Base-by-base conservation (phyloP, 2,797 vertebrate species). In the Danionella dracula region DNA sequence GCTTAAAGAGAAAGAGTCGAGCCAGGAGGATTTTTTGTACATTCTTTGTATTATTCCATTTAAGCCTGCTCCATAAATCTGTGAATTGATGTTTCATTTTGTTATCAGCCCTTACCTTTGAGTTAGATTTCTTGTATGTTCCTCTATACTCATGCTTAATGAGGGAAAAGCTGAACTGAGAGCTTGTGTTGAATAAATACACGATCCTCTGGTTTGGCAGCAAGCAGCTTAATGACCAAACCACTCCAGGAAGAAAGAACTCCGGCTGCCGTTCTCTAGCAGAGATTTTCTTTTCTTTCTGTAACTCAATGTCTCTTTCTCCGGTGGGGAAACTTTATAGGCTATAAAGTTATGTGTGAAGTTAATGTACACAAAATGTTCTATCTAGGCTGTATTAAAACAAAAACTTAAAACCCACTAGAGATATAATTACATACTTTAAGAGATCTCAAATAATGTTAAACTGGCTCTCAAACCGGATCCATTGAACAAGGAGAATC, bases 401-500 rank as follows among this genome's bases (percentile, higher is more conserved):
- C 2, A n/a, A 45, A 19, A n/a, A 32, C 41, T 20, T 45, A 59
- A 34, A 46, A 46, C 16, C 29, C 31, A 58, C 29, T 35, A 3
- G 2, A 59, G 12, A 59, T 5, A 46, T 59, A 59, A 59, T 59
- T 27, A 21, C 17, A 46, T 59, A 29, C 20, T 31, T 40, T 44
- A 19, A 17, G 38, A 13, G 53, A 9, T 51, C 41, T 59, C 35
- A 27, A 42, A 55, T 66, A 45, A 61, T 53, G 19, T 9, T 40
- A 27, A 42, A 8, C 42, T 40, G 21, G 41, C 16, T 7, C 48
- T 23, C 50, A 56, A 68, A 56, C 50, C 37, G 51, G 66, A 56
- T 32, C 42, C 66, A 57, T 57, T 66, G 55, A 62, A 64, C 31
- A 46, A 16, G 29, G 16, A 11, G 41, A 58, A 58, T 49, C 11